Percentiles rank a stretch among this genome's conserved stretches.
These are phyloP conservation scores for Plumapathes pennacea DNA, from an alignment of 92 coral and sea anemone species.

Conservation along the genomic window DNA sequence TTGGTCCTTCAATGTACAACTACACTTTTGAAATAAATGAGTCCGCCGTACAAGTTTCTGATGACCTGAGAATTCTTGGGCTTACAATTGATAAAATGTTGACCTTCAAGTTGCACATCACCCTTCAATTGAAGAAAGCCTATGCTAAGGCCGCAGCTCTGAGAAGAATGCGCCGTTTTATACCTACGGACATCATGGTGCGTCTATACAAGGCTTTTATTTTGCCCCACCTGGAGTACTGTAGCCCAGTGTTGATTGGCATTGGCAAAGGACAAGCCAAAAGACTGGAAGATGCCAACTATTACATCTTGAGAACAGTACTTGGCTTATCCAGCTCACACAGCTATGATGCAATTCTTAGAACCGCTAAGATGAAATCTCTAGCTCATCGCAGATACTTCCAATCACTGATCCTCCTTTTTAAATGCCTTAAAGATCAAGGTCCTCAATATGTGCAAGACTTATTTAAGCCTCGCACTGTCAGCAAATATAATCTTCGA, in stretches of 20 bases:
- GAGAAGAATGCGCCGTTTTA: slow-evolving; percentile 8
- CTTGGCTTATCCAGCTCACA: neutral
- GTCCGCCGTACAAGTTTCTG: neutral
- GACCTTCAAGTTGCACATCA: slow-evolving; percentile 5
- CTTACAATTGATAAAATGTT: slow-evolving; percentile 16
- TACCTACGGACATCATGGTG: slow-evolving; percentile 14
- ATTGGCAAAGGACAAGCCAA: slow-evolving; percentile 5
- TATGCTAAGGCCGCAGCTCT: slow-evolving; percentile 14
- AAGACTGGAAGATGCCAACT: slow-evolving; percentile 6
- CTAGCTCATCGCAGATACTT: too few species aligned
- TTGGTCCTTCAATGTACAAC: slow-evolving; percentile 11
- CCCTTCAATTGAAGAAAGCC: slow-evolving; percentile 11
- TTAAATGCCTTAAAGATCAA: too few species aligned
- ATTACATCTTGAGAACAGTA: slow-evolving; percentile 17
- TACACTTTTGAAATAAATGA: slow-evolving; percentile 5
- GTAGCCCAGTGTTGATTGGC: slow-evolving; percentile 11
- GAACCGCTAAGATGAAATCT: too few species aligned
- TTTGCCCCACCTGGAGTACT: slow-evolving; percentile 18
- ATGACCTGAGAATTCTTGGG: slow-evolving; percentile 10
- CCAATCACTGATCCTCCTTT: too few species aligned
- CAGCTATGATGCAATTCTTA: neutral
- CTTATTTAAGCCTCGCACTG: too few species aligned
- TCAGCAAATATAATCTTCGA: too few species aligned
- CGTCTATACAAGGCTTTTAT: slow-evolving; percentile 15
- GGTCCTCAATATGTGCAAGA: too few species aligned